Percentiles rank a stretch among this genome's conserved stretches.
phyloP scores from a whole-genome alignment of 2,888 invertebrate species.

The Calliphora vomitoria region DNA sequence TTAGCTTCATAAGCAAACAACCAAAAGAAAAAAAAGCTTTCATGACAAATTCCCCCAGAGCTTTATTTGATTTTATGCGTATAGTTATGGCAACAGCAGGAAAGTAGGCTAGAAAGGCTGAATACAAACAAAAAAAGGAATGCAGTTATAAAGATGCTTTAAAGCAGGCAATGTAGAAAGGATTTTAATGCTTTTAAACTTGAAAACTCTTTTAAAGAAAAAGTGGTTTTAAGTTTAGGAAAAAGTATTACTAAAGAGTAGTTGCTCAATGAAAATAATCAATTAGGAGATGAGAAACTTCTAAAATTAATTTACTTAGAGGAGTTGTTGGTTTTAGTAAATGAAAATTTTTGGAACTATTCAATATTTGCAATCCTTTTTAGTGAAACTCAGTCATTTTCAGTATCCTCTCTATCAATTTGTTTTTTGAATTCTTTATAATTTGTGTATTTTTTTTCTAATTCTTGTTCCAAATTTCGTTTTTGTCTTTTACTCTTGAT shows the following conservation, averaged over 20 bases:
- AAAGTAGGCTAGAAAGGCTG: neutral
- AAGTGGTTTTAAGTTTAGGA: neutral
- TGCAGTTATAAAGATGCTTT: neutral
- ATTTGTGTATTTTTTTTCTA: neutral
- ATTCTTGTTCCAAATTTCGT: neutral
- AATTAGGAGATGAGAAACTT: no score
- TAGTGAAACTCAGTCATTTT: no score
- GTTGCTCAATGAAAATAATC: no score
- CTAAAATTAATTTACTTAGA: no score
- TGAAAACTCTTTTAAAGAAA: neutral
- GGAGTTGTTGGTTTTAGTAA: no score
- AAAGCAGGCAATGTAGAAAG: neutral
- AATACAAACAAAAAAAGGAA: neutral
- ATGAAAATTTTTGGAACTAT: no score
- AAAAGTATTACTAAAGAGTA: no score
- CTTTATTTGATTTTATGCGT: neutral
- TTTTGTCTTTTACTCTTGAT: conserved; percentile 46
- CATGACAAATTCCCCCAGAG: conserved; percentile 20
- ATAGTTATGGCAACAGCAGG: neutral
- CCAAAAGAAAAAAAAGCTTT: neutral
- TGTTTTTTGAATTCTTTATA: neutral
- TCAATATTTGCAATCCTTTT: no score
- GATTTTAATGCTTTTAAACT: neutral
- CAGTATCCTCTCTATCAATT: no score
- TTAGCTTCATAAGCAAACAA: neutral